Percentiles rank a stretch among this genome's conserved stretches.
These are phyloP conservation scores for Brachyptera risi DNA, from an alignment of 2,888 invertebrate genomes.

Conservation along the genomic window DNA sequence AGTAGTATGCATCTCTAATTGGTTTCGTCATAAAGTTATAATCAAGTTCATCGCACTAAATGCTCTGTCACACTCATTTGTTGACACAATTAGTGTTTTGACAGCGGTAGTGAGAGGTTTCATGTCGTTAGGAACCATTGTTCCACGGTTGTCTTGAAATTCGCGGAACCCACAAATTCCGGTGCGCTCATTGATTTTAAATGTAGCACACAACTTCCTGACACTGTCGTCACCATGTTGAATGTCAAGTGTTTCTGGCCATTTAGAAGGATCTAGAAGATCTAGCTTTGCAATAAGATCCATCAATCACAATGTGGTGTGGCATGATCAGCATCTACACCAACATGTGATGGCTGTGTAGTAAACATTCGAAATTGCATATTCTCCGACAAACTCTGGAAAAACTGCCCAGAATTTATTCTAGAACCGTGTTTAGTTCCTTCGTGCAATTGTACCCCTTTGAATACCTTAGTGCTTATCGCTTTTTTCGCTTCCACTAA, in stretches of 20 bases:
- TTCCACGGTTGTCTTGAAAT: neutral
- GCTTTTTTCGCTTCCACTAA: neutral
- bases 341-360: neutral
- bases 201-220: no score
- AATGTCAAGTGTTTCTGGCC: no score
- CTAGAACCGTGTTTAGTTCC: neutral
- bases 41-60: neutral
- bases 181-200: no score
- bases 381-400: neutral
- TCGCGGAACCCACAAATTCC: no score
- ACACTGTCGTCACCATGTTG: no score
- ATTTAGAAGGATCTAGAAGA: no score
- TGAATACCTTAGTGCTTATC: neutral
- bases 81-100: neutral
- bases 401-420: neutral
- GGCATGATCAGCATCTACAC: no score
- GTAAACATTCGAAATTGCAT: neutral
- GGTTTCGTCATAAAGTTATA: neutral
- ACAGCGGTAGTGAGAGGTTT: neutral
- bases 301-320: no score
- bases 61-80: neutral
- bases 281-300: no score
- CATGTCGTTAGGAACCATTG: neutral
- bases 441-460: neutral
- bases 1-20: neutral